Evolutionary conservation across 64 coral and sea anemone species (phyloP).

Genomic region (Porites australiensis): DNA sequence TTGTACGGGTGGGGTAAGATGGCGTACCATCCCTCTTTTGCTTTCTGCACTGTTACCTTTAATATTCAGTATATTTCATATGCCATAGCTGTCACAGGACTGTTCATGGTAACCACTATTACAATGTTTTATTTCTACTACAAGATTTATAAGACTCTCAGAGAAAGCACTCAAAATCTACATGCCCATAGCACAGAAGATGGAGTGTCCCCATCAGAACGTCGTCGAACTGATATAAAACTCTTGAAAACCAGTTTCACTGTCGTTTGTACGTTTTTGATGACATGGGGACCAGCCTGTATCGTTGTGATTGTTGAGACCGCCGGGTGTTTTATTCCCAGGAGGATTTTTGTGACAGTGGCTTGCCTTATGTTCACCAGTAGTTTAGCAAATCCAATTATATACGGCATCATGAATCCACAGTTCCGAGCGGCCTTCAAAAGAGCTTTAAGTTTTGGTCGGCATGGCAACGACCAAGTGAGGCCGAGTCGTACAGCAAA

Average conservation of each 20-base stretch:
- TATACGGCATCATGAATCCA: conserved; percentile 68
- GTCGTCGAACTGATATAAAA: conserved; percentile 40
- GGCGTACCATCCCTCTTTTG: conserved; percentile 38
- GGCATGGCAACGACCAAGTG: neutral
- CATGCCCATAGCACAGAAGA: neutral
- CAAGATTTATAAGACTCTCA: conserved; percentile 54
- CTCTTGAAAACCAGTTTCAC: conserved; percentile 24
- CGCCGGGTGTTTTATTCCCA: conserved; percentile 10
- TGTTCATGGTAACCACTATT: conserved; percentile 15
- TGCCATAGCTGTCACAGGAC: conserved; percentile 29
- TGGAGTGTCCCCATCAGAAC: neutral
- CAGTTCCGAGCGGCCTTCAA: conserved; percentile 28
- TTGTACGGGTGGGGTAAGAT: conserved; percentile 74
- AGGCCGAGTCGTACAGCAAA: neutral
- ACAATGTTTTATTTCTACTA: conserved; percentile 65
- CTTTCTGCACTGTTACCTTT: conserved; percentile 55
- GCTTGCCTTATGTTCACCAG: conserved; percentile 69
- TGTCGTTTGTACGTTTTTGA: conserved; percentile 13
- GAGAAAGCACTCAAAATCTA: too few species aligned
- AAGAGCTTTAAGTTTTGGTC: neutral
- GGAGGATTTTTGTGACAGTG: conserved; percentile 28
- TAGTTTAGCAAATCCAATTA: conserved; percentile 63
- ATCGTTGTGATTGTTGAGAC: conserved; percentile 37
- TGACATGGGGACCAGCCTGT: conserved; percentile 50
- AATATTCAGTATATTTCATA: conserved; percentile 61